phyloP scores from a whole-genome alignment of 2,888 invertebrate species.

The Drosophila anomelani region DNA sequence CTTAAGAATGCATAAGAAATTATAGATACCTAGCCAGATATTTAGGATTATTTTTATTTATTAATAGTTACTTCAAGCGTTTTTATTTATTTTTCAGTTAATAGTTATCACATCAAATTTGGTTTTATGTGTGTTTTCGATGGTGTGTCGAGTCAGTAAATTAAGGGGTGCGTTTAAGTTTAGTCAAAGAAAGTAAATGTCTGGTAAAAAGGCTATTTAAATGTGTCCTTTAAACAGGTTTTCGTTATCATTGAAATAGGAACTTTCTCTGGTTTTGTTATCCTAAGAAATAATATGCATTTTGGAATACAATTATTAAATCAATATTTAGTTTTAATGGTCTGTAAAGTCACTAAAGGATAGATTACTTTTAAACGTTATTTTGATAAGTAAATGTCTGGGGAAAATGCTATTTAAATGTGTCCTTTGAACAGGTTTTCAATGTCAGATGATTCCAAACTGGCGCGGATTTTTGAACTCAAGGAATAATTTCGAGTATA shows the following conservation, averaged over 20 bases:
- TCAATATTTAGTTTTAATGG: neutral
- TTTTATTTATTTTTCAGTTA: too few relatives aligned
- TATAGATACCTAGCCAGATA: neutral
- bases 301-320: neutral
- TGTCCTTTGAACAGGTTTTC: neutral
- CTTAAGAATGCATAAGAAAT: neutral
- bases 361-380: neutral
- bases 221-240: neutral
- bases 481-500: neutral
- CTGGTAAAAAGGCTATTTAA: rapidly evolving
- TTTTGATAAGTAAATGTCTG: neutral
- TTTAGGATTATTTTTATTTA: neutral
- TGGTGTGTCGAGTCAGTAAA: neutral
- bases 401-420: neutral
- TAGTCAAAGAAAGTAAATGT: neutral
- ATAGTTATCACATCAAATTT: neutral
- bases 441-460: neutral
- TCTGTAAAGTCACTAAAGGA: neutral
- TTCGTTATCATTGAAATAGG: rapidly evolving
- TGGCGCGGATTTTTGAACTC: neutral
- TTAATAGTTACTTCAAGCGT: too few relatives aligned
- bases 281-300: neutral
- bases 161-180: neutral
- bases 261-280: neutral
- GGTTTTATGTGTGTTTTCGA: neutral